Base-by-base conservation (phyloP, 2,113 vertebrate species). In the Brienomyrus longianalis region DNA sequence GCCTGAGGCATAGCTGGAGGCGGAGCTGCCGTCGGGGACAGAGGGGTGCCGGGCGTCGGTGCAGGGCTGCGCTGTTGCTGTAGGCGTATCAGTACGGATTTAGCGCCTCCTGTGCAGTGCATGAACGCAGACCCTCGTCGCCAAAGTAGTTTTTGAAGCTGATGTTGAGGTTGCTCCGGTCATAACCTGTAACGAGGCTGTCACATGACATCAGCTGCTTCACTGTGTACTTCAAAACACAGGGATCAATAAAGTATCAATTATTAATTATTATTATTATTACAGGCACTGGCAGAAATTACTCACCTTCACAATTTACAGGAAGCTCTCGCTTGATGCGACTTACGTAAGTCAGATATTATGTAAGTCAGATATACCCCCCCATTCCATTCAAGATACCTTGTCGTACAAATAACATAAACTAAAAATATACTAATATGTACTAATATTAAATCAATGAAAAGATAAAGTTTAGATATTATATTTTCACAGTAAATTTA, bases 121-220 rank as follows among this genome's bases (percentile, higher is more conserved):
- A 87, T 47, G 96, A 95, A 50, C 96, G 92, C n/a, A 94, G 94
- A 35, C 96, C 96, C 1, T 96, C 94, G 21, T 96, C 95, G 90
- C 96, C 97, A 7, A 96, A 94, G 90, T 97, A 97, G 90, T 96
- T 95, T 88, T 94, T 93, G 91, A 97, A 97, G 91, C 97, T 97
- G 93, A 95, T 97, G 89, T 93, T 95, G 31, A 96, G 96, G 45
- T 96, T 96, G 87, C 95, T 96, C 97, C 97, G 98, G 23, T 98
- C 98, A 1, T 96, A 97, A 92, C 98, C 98, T 19, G 97, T 94
- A 59, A 96, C 96, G 5, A 56, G 21, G 52, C 54, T 56, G 54
- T 56, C 54, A 56, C 54, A 21, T 56, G 19, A 21, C 54, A 21
- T 56, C 54, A 48, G 21, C 23, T 31, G 10, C 27, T n/a, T 86